These are phyloP conservation scores for Peribatodes rhomboidaria DNA, from an alignment of 2,888 invertebrate species.

Conservation along the genomic window DNA sequence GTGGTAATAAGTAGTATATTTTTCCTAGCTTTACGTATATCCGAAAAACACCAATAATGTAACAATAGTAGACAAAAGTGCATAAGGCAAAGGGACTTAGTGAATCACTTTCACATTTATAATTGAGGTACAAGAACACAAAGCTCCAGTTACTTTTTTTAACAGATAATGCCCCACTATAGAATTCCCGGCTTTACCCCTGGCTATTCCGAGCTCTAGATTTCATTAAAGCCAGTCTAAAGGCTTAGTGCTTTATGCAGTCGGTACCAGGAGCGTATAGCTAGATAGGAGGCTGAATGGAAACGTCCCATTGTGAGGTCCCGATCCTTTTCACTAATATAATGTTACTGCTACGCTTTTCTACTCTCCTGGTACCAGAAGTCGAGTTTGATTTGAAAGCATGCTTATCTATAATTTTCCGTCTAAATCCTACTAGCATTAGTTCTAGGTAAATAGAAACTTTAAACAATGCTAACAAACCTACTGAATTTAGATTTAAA, in stretches of 20 bases:
- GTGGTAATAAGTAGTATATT: no score
- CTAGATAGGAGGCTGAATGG: conserved; percentile 20
- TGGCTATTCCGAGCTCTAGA: conserved; percentile 13
- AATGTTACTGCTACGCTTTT: conserved; percentile 6
- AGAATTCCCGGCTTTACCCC: conserved; percentile 3
- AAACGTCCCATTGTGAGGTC: conserved; percentile 22
- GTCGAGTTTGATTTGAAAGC: conserved; percentile 28
- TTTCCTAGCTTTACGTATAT: no score
- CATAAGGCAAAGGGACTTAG: background rate
- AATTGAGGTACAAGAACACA: background rate
- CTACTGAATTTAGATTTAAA: no score
- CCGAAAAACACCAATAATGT: no score
- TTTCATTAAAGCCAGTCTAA: conserved; percentile 15
- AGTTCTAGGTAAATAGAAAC: no score
- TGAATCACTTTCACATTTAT: background rate
- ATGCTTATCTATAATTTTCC: conserved; percentile 38
- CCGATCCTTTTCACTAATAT: conserved; percentile 28
- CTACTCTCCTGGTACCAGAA: conserved; percentile 19
- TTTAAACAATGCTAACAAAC: no score
- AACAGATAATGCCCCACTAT: conserved; percentile 2
- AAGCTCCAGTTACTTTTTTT: background rate
- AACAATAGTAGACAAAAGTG: background rate
- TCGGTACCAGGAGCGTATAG: background rate
- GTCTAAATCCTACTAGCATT: no score
- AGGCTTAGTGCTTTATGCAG: conserved; percentile 21